Evolutionary conservation across 1,140 invertebrate species (phyloP).

Genomic region (Trialeurodes vaporariorum): DNA sequence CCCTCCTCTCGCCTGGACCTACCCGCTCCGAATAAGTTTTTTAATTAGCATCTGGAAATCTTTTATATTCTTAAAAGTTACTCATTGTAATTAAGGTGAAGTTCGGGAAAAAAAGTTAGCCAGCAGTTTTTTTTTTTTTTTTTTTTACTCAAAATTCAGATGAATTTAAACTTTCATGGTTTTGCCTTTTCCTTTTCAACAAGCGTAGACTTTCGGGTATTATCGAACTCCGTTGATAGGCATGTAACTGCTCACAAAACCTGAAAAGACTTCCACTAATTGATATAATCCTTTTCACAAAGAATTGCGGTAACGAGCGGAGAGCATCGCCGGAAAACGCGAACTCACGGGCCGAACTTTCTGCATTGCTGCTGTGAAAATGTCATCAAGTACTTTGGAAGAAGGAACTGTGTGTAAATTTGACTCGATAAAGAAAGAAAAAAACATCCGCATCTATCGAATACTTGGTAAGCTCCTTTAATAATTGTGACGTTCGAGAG

Average conservation of each 20-base stretch:
- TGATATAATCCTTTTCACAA: background rate
- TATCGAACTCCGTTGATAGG: background rate
- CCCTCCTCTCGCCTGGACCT: background rate
- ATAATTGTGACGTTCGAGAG: too few relatives aligned
- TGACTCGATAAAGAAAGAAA: too few relatives aligned
- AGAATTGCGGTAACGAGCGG: too few relatives aligned
- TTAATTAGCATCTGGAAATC: background rate
- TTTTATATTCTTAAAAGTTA: slow-evolving; percentile 1
- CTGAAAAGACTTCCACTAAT: background rate
- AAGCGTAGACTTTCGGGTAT: background rate
- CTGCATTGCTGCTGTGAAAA: too few relatives aligned
- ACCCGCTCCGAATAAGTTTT: background rate
- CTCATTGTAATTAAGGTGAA: background rate
- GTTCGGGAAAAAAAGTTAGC: background rate
- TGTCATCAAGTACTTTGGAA: too few relatives aligned
- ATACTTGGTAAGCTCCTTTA: too few relatives aligned
- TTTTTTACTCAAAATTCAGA: too few relatives aligned
- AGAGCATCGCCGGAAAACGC: too few relatives aligned
- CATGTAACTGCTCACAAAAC: background rate
- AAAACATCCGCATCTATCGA: too few relatives aligned
- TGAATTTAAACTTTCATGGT: background rate
- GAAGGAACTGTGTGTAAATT: too few relatives aligned
- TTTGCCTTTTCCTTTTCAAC: too few relatives aligned
- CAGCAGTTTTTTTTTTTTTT: background rate
- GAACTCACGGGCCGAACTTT: too few relatives aligned